Evolutionary conservation across 1,140 invertebrate species (phyloP).

Genomic region (Epicauta chinensis): DNA sequence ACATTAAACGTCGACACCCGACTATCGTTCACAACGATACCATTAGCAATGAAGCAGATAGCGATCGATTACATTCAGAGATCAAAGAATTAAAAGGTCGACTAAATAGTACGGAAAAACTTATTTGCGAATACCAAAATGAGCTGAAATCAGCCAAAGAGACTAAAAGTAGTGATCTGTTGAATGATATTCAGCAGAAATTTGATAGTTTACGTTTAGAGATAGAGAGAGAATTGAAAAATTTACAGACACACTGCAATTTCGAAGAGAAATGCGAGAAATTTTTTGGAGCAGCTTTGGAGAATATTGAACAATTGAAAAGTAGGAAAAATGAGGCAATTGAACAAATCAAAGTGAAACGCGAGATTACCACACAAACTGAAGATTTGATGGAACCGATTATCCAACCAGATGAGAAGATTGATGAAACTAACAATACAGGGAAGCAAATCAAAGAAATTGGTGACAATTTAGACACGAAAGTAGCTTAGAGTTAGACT

Average conservation of each 20-base stretch:
- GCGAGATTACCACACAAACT: conserved; percentile 24
- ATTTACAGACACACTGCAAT: conserved; percentile 30
- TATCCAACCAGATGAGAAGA: conserved; percentile 14
- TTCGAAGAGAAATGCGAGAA: conserved; percentile 37
- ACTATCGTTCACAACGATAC: conserved; percentile 2
- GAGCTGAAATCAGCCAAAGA: not conserved
- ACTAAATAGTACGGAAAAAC: conserved; percentile 49
- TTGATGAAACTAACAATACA: not conserved
- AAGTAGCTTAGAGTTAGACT: conserved; percentile 1
- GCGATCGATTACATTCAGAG: conserved; percentile 50
- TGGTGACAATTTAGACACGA: conserved; percentile 11
- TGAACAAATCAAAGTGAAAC: not conserved
- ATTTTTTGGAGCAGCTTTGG: conserved; percentile 28
- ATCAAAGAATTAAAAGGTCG: conserved; percentile 54
- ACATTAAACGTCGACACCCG: conserved; percentile 48
- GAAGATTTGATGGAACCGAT: conserved; percentile 20
- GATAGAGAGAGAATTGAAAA: conserved; percentile 36
- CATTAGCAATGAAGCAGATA: conserved; percentile 33
- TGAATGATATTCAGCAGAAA: conserved; percentile 31
- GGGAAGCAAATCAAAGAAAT: conserved; percentile 11
- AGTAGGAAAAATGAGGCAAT: conserved; percentile 4
- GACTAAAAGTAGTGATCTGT: conserved; percentile 13
- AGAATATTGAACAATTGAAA: not conserved
- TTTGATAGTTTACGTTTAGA: conserved; percentile 36
- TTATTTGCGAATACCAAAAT: conserved; percentile 28